Conservation (phyloP, 1,140 invertebrate species). For the Hyposmocoma kahamanoa region DNA sequence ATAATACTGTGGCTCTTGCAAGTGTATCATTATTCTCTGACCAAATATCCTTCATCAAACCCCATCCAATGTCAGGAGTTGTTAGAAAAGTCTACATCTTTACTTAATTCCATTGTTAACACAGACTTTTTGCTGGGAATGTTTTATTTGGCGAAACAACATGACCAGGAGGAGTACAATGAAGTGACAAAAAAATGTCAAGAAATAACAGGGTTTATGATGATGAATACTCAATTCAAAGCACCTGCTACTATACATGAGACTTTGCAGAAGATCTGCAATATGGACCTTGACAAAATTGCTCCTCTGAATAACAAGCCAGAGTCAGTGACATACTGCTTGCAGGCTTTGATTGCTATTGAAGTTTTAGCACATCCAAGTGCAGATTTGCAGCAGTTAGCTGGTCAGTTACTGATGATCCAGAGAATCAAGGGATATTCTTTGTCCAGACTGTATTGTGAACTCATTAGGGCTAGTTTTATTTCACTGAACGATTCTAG, state of each 20-base stretch:
- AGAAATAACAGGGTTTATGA: conserved; percentile 78
- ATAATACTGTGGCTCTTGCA: conserved; percentile 89
- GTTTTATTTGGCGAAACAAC: conserved; percentile 87
- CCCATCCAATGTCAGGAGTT: conserved; percentile 75
- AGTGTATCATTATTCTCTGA: conserved; percentile 80
- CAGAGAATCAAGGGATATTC: conserved; percentile 86
- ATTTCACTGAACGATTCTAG: conserved; percentile 89
- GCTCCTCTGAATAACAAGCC: conserved; percentile 73
- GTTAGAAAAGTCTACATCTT: conserved; percentile 80
- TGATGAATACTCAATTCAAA: conserved; percentile 75
- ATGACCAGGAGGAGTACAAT: conserved; percentile 79
- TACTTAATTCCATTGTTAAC: conserved; percentile 81
- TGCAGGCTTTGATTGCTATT: conserved; percentile 84
- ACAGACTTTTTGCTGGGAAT: conserved; percentile 87
- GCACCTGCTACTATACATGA: conserved; percentile 75
- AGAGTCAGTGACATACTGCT: conserved; percentile 81
- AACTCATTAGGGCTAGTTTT: conserved; percentile 91
- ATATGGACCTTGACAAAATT: conserved; percentile 78
- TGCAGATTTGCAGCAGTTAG: conserved; percentile 83
- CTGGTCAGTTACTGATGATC: conserved; percentile 87
- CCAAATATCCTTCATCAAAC: conserved; percentile 63
- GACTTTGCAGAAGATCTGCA: conserved; percentile 75
- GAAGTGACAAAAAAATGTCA: conserved; percentile 83
- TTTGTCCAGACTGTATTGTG: conserved; percentile 85
- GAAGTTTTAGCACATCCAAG: conserved; percentile 84